phyloP scores from a whole-genome alignment of 2,797 vertebrate genomes.

The Lates japonicus region DNA sequence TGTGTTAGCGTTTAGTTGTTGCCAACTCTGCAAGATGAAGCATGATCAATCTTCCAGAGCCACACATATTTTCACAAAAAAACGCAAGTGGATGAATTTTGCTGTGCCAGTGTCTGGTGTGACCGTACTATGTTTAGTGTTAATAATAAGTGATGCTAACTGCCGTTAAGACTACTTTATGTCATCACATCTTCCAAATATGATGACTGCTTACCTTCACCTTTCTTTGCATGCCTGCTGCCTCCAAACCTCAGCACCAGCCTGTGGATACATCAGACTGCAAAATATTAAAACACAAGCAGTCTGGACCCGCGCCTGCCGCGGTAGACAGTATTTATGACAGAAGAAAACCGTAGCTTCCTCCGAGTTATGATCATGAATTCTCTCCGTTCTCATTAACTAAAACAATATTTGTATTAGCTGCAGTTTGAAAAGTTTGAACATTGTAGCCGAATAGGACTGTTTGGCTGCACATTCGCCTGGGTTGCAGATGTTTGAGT shows the following conservation, averaged over 20 bases:
- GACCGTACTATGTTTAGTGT: neutral
- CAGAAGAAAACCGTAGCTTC: constrained; percentile 30
- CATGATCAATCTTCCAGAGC: neutral
- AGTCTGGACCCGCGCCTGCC: constrained; percentile 26
- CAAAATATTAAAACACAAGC: constrained; percentile 21
- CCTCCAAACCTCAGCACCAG: constrained; percentile 36
- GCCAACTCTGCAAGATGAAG: neutral
- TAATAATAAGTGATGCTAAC: neutral
- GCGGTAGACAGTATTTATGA: constrained; percentile 46
- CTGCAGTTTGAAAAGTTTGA: constrained; percentile 27
- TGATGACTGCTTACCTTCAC: constrained; percentile 7
- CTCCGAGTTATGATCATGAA: constrained; percentile 28
- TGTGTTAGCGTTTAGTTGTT: neutral
- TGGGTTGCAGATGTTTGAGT: constrained; percentile 33
- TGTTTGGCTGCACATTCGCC: neutral
- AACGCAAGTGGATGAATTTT: neutral
- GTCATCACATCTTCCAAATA: constrained; percentile 25
- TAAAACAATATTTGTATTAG: constrained; percentile 50
- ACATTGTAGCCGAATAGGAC: constrained; percentile 17
- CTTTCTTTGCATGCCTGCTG: constrained; percentile 11
- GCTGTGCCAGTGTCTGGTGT: neutral
- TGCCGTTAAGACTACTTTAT: constrained; percentile 10
- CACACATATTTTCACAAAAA: neutral
- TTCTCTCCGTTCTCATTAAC: constrained; percentile 34
- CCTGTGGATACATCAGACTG: constrained; percentile 46